Conservation (phyloP, 2,888 invertebrate species). For the Diachrysia chrysitis region DNA sequence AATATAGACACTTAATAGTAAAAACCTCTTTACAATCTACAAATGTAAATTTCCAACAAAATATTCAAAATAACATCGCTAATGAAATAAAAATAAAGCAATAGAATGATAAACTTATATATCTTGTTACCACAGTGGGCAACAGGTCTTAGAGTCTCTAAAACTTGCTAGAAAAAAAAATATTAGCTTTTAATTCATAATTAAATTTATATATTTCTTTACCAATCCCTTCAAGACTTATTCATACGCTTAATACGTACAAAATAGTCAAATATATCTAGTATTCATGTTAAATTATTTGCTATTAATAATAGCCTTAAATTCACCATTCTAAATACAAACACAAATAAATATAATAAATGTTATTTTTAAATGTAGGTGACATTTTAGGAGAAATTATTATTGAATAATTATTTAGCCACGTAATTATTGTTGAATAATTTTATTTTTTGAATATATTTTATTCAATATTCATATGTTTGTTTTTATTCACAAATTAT, state of each 20-base stretch:
- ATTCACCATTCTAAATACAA: slow-evolving; percentile 52
- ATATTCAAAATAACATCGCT: slow-evolving; percentile 9
- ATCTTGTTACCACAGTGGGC: slow-evolving; percentile 28
- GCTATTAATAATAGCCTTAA: slow-evolving; percentile 64
- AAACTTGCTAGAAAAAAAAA: slow-evolving; percentile 58
- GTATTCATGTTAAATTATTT: slow-evolving; percentile 56
- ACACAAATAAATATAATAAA: slow-evolving; percentile 25
- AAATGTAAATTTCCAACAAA: neutral
- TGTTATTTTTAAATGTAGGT: slow-evolving; percentile 16
- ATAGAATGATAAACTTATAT: neutral
- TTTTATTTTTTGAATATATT: neutral
- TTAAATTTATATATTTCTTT: slow-evolving; percentile 49
- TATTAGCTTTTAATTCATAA: slow-evolving; percentile 50
- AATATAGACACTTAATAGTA: too few relatives aligned
- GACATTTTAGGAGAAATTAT: slow-evolving; percentile 26
- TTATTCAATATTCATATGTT: neutral
- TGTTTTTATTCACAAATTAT: neutral
- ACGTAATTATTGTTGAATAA: neutral
- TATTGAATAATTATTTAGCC: slow-evolving; percentile 2
- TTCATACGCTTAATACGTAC: slow-evolving; percentile 80
- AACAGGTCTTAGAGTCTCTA: slow-evolving; percentile 32
- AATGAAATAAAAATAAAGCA: neutral
- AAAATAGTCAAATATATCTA: slow-evolving; percentile 67
- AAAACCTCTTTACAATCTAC: neutral
- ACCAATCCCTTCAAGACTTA: slow-evolving; percentile 62